Base-by-base conservation (phyloP, 1,140 invertebrate genomes). In the Pemphigus obesinymphae region DNA sequence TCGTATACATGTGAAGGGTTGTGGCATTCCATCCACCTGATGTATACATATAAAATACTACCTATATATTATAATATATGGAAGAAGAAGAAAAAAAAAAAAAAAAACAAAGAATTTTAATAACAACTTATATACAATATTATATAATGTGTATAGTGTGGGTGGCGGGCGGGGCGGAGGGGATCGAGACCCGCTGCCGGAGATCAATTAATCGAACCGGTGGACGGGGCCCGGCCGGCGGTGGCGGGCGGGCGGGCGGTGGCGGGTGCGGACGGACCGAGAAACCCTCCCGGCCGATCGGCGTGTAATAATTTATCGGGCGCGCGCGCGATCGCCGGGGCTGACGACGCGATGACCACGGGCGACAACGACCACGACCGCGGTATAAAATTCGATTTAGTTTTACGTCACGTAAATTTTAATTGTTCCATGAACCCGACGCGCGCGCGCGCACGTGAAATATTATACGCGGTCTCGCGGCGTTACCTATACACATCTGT, bases 151-250 rank as follows among this genome's bases (percentile, higher is more conserved):
- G 37, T 40, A 40, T 10, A 10, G 37, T 40, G 37, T 40, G 37
- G 37, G 37, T 10, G 37, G 10, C 4, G 37, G 37, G 37, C 4
- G 29, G 34, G 37, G 15, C n/a, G 26, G 23, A 10, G 45, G 45
- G 5, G 17, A 17, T n/a, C 40, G 43, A 17, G 72, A 61, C 75
- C 50, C 53, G 50, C 50, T 37, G 50, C 34, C 37, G 53, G 53
- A 78, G 75, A 78, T 78, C 75, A 78, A 78, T 78, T 78, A 78
- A 75, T 40, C 72, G 45, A 37, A 20, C 17, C 58, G 58, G 55
- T 23, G 3, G 13, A 73, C 43, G 4, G 10, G 3, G 23, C 23
- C 17, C 13, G 0, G 68, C 11, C 10, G 8, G 58, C 17, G n/a
- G 26, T 8, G 58, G 58, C 26, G 2, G 72, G n/a, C n/a, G n/a